These are phyloP conservation scores for Drosophila guanche DNA, from an alignment of 1,140 invertebrate genomes.

Conservation along the genomic window DNA sequence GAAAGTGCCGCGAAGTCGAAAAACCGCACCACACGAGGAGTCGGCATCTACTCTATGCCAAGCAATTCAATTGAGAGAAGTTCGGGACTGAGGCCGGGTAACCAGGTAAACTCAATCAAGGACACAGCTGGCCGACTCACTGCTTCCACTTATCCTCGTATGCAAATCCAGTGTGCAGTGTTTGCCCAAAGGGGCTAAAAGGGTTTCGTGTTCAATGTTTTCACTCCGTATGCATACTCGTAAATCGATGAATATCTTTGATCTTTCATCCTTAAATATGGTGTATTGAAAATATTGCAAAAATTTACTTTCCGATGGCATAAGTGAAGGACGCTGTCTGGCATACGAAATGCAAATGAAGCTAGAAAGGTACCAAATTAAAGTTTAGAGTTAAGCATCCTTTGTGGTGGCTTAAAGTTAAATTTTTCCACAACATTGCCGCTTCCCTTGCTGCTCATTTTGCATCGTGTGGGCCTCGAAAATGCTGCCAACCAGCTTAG, in stretches of 20 bases:
- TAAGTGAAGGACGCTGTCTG: no score
- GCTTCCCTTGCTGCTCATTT: no score
- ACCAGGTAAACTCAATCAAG: conserved; percentile 42
- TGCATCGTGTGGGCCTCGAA: no score
- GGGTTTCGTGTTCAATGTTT: conserved; percentile 8
- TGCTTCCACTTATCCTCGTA: conserved; percentile 20
- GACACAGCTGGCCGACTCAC: conserved; percentile 24
- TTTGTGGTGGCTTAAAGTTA: no score
- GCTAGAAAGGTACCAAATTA: no score
- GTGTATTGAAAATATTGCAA: no score
- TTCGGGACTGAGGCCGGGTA: conserved; percentile 3
- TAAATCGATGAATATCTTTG: conserved; percentile 11
- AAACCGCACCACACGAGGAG: conserved; percentile 35
- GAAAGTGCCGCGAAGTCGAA: conserved; percentile 29
- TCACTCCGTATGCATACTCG: conserved; percentile 1
- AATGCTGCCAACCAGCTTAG: no score
- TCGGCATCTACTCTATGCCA: conserved; percentile 6
- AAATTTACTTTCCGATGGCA: no score
- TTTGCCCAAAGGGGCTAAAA: neutral
- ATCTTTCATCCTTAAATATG: no score
- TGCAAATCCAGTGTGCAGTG: conserved; percentile 35
- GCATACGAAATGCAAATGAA: no score
- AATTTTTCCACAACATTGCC: no score
- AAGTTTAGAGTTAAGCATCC: no score
- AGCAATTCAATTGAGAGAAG: conserved; percentile 29